A percentile compares a stretch with the other conserved stretches of the same genome.
Conservation (phyloP, 2,113 vertebrate genomes). For the Himantopus leucocephalus region DNA sequence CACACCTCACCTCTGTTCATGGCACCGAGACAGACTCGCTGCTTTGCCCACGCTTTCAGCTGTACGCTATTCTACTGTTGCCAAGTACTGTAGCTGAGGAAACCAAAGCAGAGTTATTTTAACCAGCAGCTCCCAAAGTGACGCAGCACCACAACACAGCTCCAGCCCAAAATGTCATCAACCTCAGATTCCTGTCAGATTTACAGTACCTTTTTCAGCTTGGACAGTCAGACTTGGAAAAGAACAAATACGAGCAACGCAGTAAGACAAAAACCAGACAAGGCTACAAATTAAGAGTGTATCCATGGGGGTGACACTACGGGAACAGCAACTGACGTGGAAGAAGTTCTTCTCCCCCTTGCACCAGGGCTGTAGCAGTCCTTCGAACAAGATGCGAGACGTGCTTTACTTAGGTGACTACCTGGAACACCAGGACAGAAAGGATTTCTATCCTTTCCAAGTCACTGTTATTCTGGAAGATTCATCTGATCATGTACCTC, state of each 20-base stretch:
- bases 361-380: not conserved
- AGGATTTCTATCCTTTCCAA: not conserved
- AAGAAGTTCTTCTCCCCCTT: not conserved
- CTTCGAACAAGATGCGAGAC: not conserved
- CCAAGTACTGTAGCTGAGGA: not conserved
- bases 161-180: not conserved
- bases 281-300: not conserved
- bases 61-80: not conserved
- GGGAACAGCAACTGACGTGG: rapidly evolving
- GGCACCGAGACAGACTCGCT: not conserved
- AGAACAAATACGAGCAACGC: not conserved
- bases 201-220: not conserved
- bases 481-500: not conserved
- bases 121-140: not conserved
- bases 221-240: not conserved
- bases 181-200: not conserved
- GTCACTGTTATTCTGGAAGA: not conserved
- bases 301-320: not conserved
- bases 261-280: not conserved
- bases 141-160: not conserved
- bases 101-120: not conserved
- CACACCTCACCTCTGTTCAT: not conserved
- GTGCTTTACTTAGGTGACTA: not conserved
- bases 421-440: not conserved
- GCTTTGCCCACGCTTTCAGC: not conserved